phyloP scores from a whole-genome alignment of 2,797 vertebrate species.

The Parambassis ranga region DNA sequence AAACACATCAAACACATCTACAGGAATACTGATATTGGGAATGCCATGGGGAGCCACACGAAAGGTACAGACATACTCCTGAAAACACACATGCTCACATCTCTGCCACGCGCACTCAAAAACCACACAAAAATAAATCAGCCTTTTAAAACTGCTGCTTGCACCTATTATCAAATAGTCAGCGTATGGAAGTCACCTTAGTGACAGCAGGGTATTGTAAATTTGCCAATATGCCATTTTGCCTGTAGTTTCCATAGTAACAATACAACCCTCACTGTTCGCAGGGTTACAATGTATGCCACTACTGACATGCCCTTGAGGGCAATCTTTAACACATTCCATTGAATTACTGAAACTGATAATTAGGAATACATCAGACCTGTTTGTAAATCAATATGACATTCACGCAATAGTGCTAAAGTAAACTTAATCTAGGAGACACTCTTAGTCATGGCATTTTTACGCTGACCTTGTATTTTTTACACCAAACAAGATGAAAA shows the following conservation, averaged over 20 bases:
- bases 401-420: too few species aligned
- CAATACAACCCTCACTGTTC: too few species aligned
- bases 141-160: slow-evolving; percentile 5
- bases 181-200: not conserved
- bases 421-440: too few species aligned
- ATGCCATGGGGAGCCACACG: slow-evolving; percentile 67
- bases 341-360: too few species aligned
- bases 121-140: slow-evolving; percentile 30
- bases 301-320: too few species aligned
- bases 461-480: too few species aligned
- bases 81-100: slow-evolving; percentile 60
- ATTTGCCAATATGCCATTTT: slow-evolving; percentile 46
- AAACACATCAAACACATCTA: slow-evolving; percentile 81
- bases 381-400: too few species aligned
- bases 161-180: not conserved
- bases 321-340: too few species aligned
- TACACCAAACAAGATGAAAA: too few species aligned
- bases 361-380: too few species aligned
- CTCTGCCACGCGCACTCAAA: slow-evolving; percentile 24
- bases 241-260: slow-evolving; percentile 68
- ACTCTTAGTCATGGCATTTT: too few species aligned
- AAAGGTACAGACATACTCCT: slow-evolving; percentile 56
- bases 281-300: too few species aligned
- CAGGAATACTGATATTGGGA: slow-evolving; percentile 83
- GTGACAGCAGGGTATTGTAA: slow-evolving; percentile 5